Base-by-base conservation (phyloP, 2,113 vertebrate genomes). In the Choloepus hoffmanni region DNA sequence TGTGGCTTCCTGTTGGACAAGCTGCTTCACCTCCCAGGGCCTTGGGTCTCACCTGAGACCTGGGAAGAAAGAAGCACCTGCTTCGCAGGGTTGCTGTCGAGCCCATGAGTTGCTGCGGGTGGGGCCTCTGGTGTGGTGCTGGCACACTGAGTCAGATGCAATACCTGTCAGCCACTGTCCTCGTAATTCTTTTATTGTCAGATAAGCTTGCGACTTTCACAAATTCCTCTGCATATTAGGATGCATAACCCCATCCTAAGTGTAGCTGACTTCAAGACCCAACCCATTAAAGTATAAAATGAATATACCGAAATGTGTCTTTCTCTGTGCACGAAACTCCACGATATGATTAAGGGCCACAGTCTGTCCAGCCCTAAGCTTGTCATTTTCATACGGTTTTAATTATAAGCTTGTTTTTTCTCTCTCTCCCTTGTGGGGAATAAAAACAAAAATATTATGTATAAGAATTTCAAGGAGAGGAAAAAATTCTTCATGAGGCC, bases 261-360 rank as follows among this genome's bases (percentile, higher is more conserved):
- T 89, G 33, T 1, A 15, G 65, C 16, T 8, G 14, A 36, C 77
- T n/a, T 58, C 50, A 76, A 0, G 53, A 65, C 36, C 11, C 8
- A 9, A 28, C 58, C 16, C 2, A 6, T 45, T 11, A 48, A 21
- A 77, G 55, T 24, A 3, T 36, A 3, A 58, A 9, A 4, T 10
- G 45, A 70, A 53, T 65, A 8, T 19, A 65, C 10, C 18, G 16
- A 63, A 83, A 63, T 45, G 40, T 65, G 33, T 50, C 43, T 85
- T 85, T 50, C 43, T 13, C 2, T 78, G 9, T 76, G 76, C 4
- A 70, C 33, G 36, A 70, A 62, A 68, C 4, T 13, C 78, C 11
- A 21, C 0, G 15, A 26, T 21, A 7, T 1, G 23, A 55, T 2
- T 28, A 18, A 24, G 28, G 43, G 9, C 7, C 10, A 3, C 13